phyloP scores from a whole-genome alignment of 1,140 invertebrate species.

The Hormaphis cornu region DNA sequence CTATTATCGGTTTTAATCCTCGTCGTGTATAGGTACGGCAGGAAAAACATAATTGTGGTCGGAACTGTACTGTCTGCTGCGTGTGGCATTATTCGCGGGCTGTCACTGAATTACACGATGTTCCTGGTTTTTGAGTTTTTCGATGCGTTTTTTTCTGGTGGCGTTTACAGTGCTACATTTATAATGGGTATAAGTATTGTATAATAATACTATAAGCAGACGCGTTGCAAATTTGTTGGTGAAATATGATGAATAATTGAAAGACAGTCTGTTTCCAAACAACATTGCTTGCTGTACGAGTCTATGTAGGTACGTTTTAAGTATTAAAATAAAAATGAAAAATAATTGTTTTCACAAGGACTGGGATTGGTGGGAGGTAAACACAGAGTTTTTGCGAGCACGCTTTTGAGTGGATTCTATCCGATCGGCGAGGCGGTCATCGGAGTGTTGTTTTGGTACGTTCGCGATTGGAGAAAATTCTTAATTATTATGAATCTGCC shows the following conservation, averaged over 20 bases:
- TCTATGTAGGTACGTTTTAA: no score
- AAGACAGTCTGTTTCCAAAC: no score
- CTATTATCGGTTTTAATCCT: no score
- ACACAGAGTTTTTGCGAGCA: constrained; percentile 61
- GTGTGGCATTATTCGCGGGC: constrained; percentile 47
- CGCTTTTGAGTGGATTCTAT: constrained; percentile 58
- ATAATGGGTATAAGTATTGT: constrained; percentile 47
- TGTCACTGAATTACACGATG: constrained; percentile 48
- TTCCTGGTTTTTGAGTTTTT: constrained; percentile 50
- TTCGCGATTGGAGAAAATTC: constrained; percentile 59
- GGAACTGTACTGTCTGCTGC: constrained; percentile 49
- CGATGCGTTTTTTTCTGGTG: constrained; percentile 51
- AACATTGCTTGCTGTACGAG: no score
- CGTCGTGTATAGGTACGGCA: constrained; percentile 47
- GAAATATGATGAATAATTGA: no score
- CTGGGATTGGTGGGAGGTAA: constrained; percentile 66
- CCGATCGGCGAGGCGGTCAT: constrained; percentile 59
- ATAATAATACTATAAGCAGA: neutral
- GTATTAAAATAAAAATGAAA: no score
- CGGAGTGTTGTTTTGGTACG: constrained; percentile 55
- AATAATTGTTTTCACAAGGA: constrained; percentile 46
- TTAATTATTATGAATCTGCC: constrained; percentile 58
- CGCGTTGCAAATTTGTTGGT: no score
- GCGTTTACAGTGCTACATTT: constrained; percentile 53
- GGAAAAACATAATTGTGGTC: constrained; percentile 50